phyloP scores from a whole-genome alignment of 2,888 invertebrate species.

The Cantharis rufa region DNA sequence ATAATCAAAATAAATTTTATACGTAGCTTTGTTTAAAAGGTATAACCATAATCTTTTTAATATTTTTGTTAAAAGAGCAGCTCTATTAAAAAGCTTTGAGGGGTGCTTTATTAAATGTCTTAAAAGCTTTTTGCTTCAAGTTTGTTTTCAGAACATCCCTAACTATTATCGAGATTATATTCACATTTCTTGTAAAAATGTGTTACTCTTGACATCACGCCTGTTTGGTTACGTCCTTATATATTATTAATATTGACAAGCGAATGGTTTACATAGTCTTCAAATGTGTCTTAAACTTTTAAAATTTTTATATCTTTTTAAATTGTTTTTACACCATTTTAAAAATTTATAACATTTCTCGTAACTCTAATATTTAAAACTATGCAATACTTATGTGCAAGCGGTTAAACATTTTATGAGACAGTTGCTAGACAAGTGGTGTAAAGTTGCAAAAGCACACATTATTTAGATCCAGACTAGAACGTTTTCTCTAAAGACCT shows the following conservation, averaged over 20 bases:
- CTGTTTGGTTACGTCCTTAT: neutral
- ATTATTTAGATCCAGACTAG: slow-evolving; percentile 26
- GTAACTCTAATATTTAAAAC: slow-evolving; percentile 28
- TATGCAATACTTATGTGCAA: slow-evolving; percentile 20
- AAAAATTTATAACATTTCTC: slow-evolving; percentile 19
- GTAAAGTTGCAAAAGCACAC: slow-evolving; percentile 32
- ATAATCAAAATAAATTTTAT: neutral
- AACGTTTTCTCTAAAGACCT: slow-evolving; percentile 21
- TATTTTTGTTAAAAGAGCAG: neutral
- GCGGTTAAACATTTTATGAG: slow-evolving; percentile 33
- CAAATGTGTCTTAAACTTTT: neutral
- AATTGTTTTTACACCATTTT: slow-evolving; percentile 22
- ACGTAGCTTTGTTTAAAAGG: neutral
- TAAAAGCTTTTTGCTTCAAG: neutral
- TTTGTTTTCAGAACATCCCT: neutral
- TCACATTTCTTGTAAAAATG: neutral
- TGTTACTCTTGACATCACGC: neutral
- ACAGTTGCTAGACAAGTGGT: slow-evolving; percentile 36
- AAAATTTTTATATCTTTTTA: slow-evolving; percentile 19
- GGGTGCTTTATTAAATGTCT: neutral
- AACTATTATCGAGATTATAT: neutral
- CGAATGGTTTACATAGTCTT: neutral
- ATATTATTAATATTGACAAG: neutral
- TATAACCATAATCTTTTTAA: neutral
- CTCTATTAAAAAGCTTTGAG: neutral